Conservation (phyloP, 2,113 vertebrate species). For the Axis porcinus region DNA sequence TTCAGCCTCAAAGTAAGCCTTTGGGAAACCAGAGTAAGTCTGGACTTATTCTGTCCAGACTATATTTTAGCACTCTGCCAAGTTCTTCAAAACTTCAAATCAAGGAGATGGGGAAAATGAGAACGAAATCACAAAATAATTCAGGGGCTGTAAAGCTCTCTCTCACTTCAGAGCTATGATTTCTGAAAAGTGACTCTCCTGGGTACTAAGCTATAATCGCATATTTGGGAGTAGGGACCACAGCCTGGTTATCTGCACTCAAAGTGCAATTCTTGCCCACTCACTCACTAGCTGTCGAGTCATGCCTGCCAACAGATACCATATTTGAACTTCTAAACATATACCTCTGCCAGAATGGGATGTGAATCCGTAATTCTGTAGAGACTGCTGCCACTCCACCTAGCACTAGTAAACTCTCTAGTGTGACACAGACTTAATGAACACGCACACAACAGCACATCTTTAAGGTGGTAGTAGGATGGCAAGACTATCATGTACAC, state of each 20-base stretch:
- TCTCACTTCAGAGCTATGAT: background rate
- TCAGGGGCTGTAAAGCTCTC: background rate
- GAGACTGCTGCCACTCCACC: background rate
- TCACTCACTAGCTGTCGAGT: background rate
- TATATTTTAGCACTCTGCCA: background rate
- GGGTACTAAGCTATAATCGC: too few species aligned
- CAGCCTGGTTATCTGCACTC: background rate
- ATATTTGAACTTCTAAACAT: background rate
- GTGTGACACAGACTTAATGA: background rate
- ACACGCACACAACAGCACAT: background rate
- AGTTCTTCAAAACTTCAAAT: conserved; percentile 16
- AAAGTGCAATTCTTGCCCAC: background rate
- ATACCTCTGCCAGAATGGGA: background rate
- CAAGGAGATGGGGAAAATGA: conserved; percentile 18
- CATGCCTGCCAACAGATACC: background rate
- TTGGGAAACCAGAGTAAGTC: background rate
- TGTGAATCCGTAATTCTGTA: background rate
- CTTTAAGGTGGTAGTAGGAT: background rate
- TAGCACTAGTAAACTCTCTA: background rate
- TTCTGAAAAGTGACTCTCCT: background rate
- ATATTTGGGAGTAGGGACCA: background rate
- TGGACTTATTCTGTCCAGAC: conserved; percentile 21
- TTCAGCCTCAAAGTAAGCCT: conserved; percentile 1
- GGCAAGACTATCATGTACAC: rapidly evolving
- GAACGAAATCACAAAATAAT: conserved; percentile 23